Conservation (phyloP, 2,888 invertebrate genomes). For the Ichneumon xanthorius region DNA sequence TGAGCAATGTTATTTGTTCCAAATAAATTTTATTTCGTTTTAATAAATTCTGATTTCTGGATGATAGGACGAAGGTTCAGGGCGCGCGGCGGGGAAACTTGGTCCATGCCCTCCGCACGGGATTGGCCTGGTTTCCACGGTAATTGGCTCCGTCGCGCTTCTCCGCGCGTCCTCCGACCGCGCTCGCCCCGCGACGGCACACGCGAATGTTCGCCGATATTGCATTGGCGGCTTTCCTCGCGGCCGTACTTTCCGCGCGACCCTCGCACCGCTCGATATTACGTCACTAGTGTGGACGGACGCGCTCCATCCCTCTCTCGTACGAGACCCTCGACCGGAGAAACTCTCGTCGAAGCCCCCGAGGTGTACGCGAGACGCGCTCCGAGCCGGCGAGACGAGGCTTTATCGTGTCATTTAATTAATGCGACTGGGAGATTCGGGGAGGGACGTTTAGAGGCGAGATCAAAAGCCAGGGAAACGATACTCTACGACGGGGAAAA, state of each 20-base stretch:
- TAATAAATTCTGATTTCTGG: no score
- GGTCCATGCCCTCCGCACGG: constrained; percentile 50
- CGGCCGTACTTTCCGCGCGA: constrained; percentile 37
- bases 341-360: constrained; percentile 34
- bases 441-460: neutral
- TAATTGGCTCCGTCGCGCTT: constrained; percentile 71
- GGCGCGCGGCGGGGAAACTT: constrained; percentile 44
- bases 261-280: constrained; percentile 39
- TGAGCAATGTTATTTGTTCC: no score
- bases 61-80: no score
- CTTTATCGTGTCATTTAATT: constrained; percentile 47
- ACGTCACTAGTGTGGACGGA: constrained; percentile 15
- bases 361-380: neutral
- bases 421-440: constrained; percentile 12
- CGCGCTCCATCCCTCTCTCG: constrained; percentile 10
- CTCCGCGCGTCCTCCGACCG: constrained; percentile 14
- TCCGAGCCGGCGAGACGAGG: neutral
- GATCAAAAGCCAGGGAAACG: neutral
- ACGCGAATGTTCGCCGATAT: constrained; percentile 26
- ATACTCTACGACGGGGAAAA: neutral
- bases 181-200: neutral
- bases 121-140: constrained; percentile 73
- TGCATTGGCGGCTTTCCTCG: neutral
- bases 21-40: no score
- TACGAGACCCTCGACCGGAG: constrained; percentile 24